Percentiles rank a stretch among this genome's conserved stretches.
Conservation (phyloP, 2,888 invertebrate species). For the Eupeodes luniger region DNA sequence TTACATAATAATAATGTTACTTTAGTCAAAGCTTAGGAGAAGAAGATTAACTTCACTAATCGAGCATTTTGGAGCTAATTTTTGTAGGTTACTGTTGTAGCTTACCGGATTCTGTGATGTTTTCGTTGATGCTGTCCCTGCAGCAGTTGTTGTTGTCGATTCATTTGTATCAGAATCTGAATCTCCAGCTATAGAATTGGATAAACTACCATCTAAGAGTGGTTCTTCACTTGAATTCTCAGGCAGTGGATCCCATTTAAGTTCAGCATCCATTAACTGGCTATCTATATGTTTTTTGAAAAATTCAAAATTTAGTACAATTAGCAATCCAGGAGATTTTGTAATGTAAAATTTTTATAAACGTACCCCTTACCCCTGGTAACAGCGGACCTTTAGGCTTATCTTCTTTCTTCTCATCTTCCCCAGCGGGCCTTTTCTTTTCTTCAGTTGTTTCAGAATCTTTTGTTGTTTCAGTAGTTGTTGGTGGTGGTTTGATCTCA, state of each 20-base stretch:
- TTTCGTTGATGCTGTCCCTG: constrained; percentile 77
- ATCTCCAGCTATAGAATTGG: constrained; percentile 65
- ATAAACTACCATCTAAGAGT: constrained; percentile 80
- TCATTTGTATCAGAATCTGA: constrained; percentile 79
- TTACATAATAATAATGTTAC: too few species aligned
- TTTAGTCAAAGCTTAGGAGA: constrained; percentile 51
- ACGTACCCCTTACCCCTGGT: constrained; percentile 86
- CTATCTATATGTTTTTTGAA: constrained; percentile 82
- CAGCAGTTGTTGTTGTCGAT: not conserved
- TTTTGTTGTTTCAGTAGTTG: not conserved
- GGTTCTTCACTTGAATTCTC: constrained; percentile 82
- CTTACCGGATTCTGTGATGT: constrained; percentile 84
- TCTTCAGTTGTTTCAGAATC: constrained; percentile 4
- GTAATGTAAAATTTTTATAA: constrained; percentile 41
- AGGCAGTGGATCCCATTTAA: constrained; percentile 86
- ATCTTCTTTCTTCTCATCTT: constrained; percentile 34
- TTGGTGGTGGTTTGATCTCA: constrained; percentile 3
- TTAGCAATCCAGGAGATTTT: not conserved
- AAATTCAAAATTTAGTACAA: not conserved
- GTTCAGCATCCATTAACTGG: constrained; percentile 85
- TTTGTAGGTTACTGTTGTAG: constrained; percentile 63
- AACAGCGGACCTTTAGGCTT: constrained; percentile 77
- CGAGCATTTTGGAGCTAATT: constrained; percentile 85
- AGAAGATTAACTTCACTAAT: constrained; percentile 85
- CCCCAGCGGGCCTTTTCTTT: constrained; percentile 30